Evolutionary conservation across 2,113 vertebrate species (phyloP).

Genomic region (Cettia cetti): DNA sequence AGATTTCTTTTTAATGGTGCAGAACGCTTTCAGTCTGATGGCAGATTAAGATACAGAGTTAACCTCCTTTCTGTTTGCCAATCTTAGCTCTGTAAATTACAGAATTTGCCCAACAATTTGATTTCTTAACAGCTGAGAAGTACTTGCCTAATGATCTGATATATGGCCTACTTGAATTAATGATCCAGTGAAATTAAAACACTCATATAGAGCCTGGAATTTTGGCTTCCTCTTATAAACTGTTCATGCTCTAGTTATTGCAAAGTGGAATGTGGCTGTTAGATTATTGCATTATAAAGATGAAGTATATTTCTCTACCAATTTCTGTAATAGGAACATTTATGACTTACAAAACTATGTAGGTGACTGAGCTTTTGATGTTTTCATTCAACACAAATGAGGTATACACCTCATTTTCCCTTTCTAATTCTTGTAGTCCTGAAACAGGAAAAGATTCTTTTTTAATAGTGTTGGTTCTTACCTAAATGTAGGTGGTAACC

Average conservation of each 20-base stretch:
- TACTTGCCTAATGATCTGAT: background rate
- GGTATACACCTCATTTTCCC: background rate
- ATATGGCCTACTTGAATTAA: background rate
- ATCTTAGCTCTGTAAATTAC: background rate
- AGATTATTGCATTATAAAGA: background rate
- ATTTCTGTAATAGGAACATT: background rate
- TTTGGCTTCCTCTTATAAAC: background rate
- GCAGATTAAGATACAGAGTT: background rate
- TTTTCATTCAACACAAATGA: background rate
- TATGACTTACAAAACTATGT: background rate
- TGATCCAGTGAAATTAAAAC: background rate
- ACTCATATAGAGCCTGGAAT: background rate
- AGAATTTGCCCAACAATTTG: background rate
- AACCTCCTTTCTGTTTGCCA: background rate
- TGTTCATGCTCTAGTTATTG: background rate
- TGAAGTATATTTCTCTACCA: background rate
- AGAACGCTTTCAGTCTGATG: background rate
- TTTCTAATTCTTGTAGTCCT: background rate
- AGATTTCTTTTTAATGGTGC: background rate
- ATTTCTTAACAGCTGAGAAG: background rate
- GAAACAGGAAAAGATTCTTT: background rate
- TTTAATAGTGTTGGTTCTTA: background rate
- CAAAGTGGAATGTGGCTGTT: background rate
- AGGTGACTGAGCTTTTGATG: background rate
- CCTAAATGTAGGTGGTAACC: background rate